These are phyloP conservation scores for Sebastes trivittatus DNA, from an alignment of 2,797 vertebrate species.

Conservation along the genomic window DNA sequence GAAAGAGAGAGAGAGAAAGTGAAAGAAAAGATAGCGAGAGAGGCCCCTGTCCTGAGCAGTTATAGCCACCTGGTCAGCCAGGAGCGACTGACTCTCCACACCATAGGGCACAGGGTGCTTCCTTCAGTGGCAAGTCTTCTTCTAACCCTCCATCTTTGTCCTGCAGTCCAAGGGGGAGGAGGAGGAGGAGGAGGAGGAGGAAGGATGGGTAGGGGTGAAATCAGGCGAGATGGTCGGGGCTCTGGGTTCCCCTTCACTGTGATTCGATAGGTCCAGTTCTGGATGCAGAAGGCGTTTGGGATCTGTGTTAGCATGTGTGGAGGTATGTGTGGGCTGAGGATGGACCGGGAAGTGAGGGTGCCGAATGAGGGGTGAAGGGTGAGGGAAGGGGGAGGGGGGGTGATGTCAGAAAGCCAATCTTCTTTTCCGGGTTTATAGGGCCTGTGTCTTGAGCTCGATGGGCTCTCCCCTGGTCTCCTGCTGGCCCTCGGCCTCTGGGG, in stretches of 20 bases:
- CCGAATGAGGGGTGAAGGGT: slow-evolving; percentile 33
- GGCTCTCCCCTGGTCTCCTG: slow-evolving; percentile 88
- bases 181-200: slow-evolving; percentile 8
- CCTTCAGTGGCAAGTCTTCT: slow-evolving; percentile 75
- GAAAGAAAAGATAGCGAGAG: slow-evolving; percentile 46
- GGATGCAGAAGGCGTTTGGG: slow-evolving; percentile 41
- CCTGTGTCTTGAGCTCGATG: slow-evolving; percentile 93
- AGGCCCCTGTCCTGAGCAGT: slow-evolving; percentile 80
- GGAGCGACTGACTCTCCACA: slow-evolving; percentile 57
- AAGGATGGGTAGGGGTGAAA: slow-evolving; percentile 22
- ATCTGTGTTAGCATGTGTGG: slow-evolving; percentile 39
- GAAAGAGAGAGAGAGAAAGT: slow-evolving; percentile 40
- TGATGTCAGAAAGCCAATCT: slow-evolving; percentile 58
- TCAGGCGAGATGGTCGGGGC: slow-evolving; percentile 48
- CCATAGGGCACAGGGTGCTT: slow-evolving; percentile 61
- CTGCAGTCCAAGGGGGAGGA: slow-evolving; percentile 61
- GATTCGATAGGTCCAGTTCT: slow-evolving; percentile 56
- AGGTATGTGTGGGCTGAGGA: slow-evolving; percentile 63
- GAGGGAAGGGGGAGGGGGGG: slow-evolving; percentile 19
- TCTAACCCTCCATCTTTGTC: slow-evolving; percentile 74
- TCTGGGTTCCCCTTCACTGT: slow-evolving; percentile 47
- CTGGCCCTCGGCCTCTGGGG: slow-evolving; percentile 82
- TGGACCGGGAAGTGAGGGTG: slow-evolving; percentile 57
- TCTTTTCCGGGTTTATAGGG: slow-evolving; percentile 80
- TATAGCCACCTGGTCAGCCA: slow-evolving; percentile 69